These are phyloP conservation scores for Desmodus rotundus DNA, from an alignment of 2,113 vertebrate genomes.

Conservation along the genomic window DNA sequence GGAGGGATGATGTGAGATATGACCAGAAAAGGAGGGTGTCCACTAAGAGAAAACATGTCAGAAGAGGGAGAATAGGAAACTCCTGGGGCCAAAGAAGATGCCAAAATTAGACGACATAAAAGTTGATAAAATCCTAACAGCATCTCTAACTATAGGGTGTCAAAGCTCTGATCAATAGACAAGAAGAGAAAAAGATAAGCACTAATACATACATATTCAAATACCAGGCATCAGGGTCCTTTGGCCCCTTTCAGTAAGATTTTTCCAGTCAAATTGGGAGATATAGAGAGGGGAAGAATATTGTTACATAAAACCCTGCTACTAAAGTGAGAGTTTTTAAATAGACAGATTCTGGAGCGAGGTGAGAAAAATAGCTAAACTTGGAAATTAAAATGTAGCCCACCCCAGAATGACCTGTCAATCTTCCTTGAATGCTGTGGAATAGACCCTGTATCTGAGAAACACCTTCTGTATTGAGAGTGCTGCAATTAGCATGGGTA, in stretches of 20 bases:
- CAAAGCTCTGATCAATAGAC: background rate
- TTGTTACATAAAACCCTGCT: background rate
- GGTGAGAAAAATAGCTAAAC: background rate
- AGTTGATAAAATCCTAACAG: background rate
- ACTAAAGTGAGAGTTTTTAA: background rate
- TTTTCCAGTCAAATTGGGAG: background rate
- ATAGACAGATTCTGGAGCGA: background rate
- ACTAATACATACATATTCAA: background rate
- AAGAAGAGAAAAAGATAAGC: background rate
- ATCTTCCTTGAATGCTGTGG: background rate
- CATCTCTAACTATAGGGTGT: background rate
- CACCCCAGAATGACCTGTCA: background rate
- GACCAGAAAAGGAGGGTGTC: background rate
- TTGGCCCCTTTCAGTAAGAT: background rate
- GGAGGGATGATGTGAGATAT: background rate
- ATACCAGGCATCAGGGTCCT: background rate
- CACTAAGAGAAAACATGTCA: background rate
- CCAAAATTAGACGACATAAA: background rate
- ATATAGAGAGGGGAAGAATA: too few species aligned
- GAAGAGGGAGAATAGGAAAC: background rate
- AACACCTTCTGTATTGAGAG: background rate
- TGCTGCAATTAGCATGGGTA: background rate
- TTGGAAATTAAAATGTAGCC: slow-evolving; percentile 5
- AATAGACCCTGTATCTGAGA: background rate
- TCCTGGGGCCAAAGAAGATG: background rate